phyloP scores from a whole-genome alignment of 1,140 invertebrate species.

The Macrotrachela quadricornifera region DNA sequence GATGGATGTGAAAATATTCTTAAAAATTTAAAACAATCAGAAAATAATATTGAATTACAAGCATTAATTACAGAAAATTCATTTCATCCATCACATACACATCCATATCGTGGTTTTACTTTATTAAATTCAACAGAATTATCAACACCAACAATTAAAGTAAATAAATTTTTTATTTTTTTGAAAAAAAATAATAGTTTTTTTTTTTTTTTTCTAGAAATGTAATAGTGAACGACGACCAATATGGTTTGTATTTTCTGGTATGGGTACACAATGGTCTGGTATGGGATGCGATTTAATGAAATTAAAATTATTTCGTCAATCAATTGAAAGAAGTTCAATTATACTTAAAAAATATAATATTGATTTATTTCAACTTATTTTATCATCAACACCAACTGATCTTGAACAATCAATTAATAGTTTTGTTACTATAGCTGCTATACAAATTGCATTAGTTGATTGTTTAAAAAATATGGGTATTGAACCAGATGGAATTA shows the following conservation, averaged over 20 bases:
- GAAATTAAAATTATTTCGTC: slow-evolving; percentile 50
- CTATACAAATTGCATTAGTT: slow-evolving; percentile 73
- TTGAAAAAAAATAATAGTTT: not conserved
- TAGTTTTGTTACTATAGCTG: slow-evolving; percentile 74
- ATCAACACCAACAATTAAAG: not conserved
- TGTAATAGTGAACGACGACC: slow-evolving; percentile 35
- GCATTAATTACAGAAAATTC: slow-evolving; percentile 52
- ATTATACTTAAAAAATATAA: slow-evolving; percentile 50
- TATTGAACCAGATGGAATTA: slow-evolving; percentile 66
- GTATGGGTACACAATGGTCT: slow-evolving; percentile 87
- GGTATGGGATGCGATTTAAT: slow-evolving; percentile 72
- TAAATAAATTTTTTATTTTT: no score
- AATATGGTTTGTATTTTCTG: slow-evolving; percentile 78
- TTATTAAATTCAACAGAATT: slow-evolving; percentile 35
- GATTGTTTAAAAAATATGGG: slow-evolving; percentile 56
- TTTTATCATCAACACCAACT: slow-evolving; percentile 49
- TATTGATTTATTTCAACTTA: slow-evolving; percentile 54
- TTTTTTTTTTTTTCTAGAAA: not conserved
- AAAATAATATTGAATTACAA: slow-evolving; percentile 50
- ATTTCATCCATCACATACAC: slow-evolving; percentile 42
- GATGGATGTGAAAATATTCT: not conserved
- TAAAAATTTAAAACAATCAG: not conserved
- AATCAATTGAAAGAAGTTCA: slow-evolving; percentile 50
- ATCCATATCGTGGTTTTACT: slow-evolving; percentile 52
- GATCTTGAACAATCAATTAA: slow-evolving; percentile 60